Evolutionary conservation across 2,888 invertebrate genomes (phyloP).

Genomic region (Drosophila anomelani): DNA sequence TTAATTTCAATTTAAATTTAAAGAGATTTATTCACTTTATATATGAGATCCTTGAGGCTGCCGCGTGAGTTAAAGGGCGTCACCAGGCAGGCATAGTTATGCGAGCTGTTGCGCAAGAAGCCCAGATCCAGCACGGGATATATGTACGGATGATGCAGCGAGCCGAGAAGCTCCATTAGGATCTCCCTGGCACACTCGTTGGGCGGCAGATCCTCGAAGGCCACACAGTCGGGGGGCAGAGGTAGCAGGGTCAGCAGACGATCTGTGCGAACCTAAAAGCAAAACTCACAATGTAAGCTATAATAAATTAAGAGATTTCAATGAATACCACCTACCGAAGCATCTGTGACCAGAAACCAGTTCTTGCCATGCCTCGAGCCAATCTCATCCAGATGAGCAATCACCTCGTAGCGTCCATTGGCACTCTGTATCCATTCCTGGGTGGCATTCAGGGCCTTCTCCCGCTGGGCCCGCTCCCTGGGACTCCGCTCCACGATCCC

Average conservation of each 20-base stretch:
- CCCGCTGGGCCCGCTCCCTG: constrained; percentile 88
- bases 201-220: constrained; percentile 85
- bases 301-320: not conserved
- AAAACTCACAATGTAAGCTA: not conserved
- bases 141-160: constrained; percentile 96
- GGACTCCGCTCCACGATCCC: constrained; percentile 87
- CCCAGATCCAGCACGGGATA: constrained; percentile 95
- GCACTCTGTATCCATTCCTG: constrained; percentile 86
- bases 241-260: constrained; percentile 84
- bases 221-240: constrained; percentile 84
- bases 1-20: not conserved
- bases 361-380: constrained; percentile 94
- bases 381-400: constrained; percentile 92
- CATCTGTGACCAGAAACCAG: constrained; percentile 96
- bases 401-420: constrained; percentile 90
- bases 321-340: constrained; percentile 85
- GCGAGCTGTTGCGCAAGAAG: constrained; percentile 87
- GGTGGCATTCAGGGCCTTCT: constrained; percentile 89
- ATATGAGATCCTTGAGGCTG: constrained; percentile 95
- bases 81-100: constrained; percentile 89
- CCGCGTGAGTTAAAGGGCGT: constrained; percentile 93
- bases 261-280: constrained; percentile 84
- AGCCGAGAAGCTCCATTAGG: constrained; percentile 92
- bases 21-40: constrained; percentile 87
- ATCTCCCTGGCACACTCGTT: constrained; percentile 89